A percentile compares a stretch with the other conserved stretches of the same genome.
These are phyloP conservation scores for Suillia variegata DNA, from an alignment of 2,888 invertebrate species.

Conservation along the genomic window DNA sequence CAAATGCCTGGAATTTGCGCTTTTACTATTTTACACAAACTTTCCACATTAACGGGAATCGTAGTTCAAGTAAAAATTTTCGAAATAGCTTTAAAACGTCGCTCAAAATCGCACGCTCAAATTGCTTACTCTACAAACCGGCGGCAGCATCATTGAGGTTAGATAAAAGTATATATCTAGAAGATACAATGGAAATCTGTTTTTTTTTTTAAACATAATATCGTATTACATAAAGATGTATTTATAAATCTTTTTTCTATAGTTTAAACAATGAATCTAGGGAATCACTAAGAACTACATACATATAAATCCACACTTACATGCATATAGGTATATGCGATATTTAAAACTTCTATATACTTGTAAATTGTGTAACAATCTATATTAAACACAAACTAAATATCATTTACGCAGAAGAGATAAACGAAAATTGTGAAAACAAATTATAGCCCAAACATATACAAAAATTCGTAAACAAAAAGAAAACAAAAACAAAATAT, in stretches of 20 bases:
- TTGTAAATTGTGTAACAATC: constrained; percentile 17
- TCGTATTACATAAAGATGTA: background rate
- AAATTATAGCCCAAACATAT: background rate
- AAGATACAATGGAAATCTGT: background rate
- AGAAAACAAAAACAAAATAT: constrained; percentile 14
- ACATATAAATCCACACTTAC: constrained; percentile 15
- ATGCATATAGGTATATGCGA: too few relatives aligned
- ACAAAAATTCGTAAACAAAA: background rate
- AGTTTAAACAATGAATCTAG: constrained; percentile 4
- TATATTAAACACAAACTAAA: background rate
- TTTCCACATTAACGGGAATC: too few relatives aligned
- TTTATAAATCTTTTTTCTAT: background rate
- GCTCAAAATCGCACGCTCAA: too few relatives aligned
- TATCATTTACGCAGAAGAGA: background rate
- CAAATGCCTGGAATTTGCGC: too few relatives aligned
- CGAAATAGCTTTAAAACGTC: too few relatives aligned
- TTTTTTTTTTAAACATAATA: background rate
- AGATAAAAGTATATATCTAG: background rate
- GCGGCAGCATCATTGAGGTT: background rate
- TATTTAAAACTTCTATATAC: constrained; percentile 16
- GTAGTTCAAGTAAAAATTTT: too few relatives aligned
- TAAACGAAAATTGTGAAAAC: background rate
- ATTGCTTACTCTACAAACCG: too few relatives aligned
- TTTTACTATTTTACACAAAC: too few relatives aligned
- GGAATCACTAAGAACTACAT: constrained; percentile 4